Evolutionary conservation across 64 coral and sea anemone species (phyloP).

Genomic region (Actinia equina): DNA sequence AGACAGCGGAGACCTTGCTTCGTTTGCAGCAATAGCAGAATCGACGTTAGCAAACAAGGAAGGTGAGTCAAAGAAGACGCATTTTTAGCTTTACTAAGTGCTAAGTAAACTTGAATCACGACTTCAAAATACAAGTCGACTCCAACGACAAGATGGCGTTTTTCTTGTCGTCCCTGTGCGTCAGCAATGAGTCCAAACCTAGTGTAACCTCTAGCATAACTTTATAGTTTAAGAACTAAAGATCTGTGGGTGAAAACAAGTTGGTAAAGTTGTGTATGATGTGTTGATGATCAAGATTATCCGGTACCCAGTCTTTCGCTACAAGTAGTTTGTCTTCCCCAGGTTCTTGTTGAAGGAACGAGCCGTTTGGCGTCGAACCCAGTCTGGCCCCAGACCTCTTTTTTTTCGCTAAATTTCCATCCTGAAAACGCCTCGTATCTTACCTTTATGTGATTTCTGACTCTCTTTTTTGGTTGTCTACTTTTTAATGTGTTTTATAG

Average conservation of each 20-base stretch:
- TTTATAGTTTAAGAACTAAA: not conserved
- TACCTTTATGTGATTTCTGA: not conserved
- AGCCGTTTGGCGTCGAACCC: conserved; percentile 29
- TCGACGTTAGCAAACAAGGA: conserved; percentile 78
- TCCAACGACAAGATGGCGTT: conserved; percentile 7
- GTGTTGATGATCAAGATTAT: conserved; percentile 27
- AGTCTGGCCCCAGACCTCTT: conserved; percentile 95
- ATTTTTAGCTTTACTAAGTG: not conserved
- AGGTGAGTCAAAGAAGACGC: conserved; percentile 38
- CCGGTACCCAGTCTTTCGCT: conserved; percentile 94
- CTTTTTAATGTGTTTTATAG: not conserved
- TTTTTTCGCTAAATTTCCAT: conserved; percentile 5
- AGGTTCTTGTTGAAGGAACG: conserved; percentile 83
- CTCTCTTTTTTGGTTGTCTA: not conserved
- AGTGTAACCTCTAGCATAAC: not conserved
- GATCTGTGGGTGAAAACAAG: not conserved
- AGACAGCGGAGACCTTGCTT: conserved; percentile 82
- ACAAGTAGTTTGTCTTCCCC: conserved; percentile 76
- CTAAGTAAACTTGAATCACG: not conserved
- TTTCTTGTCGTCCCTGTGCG: not conserved
- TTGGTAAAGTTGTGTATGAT: not conserved
- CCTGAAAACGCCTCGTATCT: not conserved
- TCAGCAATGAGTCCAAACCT: conserved; percentile 15
- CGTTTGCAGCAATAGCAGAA: conserved; percentile 83
- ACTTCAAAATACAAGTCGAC: not conserved